Evolutionary conservation across 1,140 invertebrate species (phyloP), one percentile per base, ranked within the genome.

Genomic region (Muscidifurax raptorellus): DNA sequence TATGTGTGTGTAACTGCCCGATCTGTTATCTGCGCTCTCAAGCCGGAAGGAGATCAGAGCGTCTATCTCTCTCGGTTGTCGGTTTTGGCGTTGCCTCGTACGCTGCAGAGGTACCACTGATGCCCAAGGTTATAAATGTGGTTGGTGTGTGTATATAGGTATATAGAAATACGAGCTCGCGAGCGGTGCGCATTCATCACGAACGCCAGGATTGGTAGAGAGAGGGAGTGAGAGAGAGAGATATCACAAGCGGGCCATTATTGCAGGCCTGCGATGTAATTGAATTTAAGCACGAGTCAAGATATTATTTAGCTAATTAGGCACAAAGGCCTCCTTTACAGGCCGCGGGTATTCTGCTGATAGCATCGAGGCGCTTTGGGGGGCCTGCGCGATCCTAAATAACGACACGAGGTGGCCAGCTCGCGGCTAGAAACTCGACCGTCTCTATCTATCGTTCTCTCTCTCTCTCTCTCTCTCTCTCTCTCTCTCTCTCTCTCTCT

Each of bases 221-320:
- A 77, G 9, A 47, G 44, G 2, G 44, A 47, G 44, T 12, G 44
- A 47, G 44, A 10, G 44, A 52, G 47, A 4, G 52, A 59, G 52
- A 18, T 22, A 74, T 90, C 91, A 90, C 91, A 92, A 90, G 88
- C 89, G 86, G 88, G 89, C 90, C 91, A 92, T 77, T 64, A 77
- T 77, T 77, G 47, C 27, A 47, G 44, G 44, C 12, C 25, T 59
- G 52, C 27, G 47, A n/a, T 88, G 88, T 92, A 92, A 93, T 92
- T 92, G 91, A 92, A 93, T 92, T 90, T 89, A 93, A 92, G 90
- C 89, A 91, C 91, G 88, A 90, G 90, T 89, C 89, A 91, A 92
- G 91, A 92, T 92, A 92, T 93, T 92, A 92, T 93, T 93, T 90
- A 93, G 92, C 91, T 92, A 92, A 93, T 93, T 93, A 92, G 89